Conservation (phyloP, 2,797 vertebrate genomes). For the Cyclopterus lumpus region DNA sequence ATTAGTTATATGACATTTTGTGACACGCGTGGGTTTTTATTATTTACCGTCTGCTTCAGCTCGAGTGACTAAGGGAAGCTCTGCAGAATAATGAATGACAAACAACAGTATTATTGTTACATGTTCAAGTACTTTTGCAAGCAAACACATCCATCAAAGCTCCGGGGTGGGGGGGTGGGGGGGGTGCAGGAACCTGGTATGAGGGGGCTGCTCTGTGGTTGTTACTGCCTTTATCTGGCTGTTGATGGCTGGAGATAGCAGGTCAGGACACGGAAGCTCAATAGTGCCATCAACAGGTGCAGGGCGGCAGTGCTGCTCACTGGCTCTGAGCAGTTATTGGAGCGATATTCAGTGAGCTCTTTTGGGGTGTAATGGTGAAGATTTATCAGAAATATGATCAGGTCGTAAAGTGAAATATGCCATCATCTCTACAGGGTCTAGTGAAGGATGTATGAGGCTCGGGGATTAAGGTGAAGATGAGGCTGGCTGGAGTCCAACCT, state of each 20-base stretch:
- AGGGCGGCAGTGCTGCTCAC: slow-evolving; percentile 23
- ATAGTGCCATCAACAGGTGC: slow-evolving; percentile 75
- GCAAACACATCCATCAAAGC: slow-evolving; percentile 66
- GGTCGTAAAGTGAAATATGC: slow-evolving; percentile 74
- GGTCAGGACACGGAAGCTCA: slow-evolving; percentile 56
- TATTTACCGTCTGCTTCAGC: slow-evolving; percentile 62
- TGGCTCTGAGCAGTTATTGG: slow-evolving; percentile 7
- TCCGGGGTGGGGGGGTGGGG: slow-evolving; percentile 29
- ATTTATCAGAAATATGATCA: slow-evolving; percentile 74
- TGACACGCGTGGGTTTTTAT: slow-evolving; percentile 58
- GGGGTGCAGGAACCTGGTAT: slow-evolving; percentile 42
- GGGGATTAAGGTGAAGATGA: slow-evolving; percentile 71
- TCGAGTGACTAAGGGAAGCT: slow-evolving; percentile 48
- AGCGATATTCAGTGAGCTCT: slow-evolving; percentile 43
- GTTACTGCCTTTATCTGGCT: slow-evolving; percentile 53
- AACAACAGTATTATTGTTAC: slow-evolving; percentile 75
- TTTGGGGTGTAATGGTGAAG: slow-evolving; percentile 64
- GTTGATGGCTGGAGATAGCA: slow-evolving; percentile 54
- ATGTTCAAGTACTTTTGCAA: slow-evolving; percentile 75
- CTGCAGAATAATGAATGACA: slow-evolving; percentile 59
- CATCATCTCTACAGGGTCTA: slow-evolving; percentile 46
- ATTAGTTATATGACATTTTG: slow-evolving; percentile 50
- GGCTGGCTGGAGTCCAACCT: slow-evolving; percentile 69
- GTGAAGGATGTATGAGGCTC: slow-evolving; percentile 66
- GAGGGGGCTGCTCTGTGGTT: slow-evolving; percentile 42